Evolutionary conservation across 2,797 vertebrate genomes (phyloP), one percentile per base, ranked within the genome.

Genomic region (Poecilia picta): DNA sequence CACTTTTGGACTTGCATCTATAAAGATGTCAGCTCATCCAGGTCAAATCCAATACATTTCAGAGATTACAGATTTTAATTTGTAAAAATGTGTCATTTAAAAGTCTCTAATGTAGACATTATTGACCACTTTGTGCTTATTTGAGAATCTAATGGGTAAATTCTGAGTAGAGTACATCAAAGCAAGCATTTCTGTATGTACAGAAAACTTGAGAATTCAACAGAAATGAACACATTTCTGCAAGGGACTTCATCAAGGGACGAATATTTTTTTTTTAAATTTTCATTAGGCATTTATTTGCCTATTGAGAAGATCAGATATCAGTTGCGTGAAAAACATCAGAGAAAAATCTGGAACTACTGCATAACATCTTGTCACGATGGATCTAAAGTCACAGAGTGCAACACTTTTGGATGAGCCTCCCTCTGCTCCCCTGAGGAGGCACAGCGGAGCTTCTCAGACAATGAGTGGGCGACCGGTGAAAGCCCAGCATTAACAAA

Each of bases 401-500:
- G 55, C 75, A 79, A 74, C 84, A 59, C 78, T 77, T 90, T 82
- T 71, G 72, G 81, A 74, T 0, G 8, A 84, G 68, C 75, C 64
- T 87, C 39, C 75, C 47, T 8, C 41, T 71, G 25, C 25, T 71
- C 47, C 62, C 77, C 77, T 74, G 3, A 16, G 47, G 80, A 72
- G 77, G 80, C 10, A 5, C 51, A 83, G 7, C 64, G 83, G 74
- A 77, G 76, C 72, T 51, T 84, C 82, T 78, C 83, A 91, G 81
- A 84, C 85, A 85, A 79, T 6, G 82, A 85, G 81, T 87, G 84
- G 89, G 87, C 31, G 77, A 78, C 75, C 47, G 74, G 83, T 89
- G 81, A 90, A 89, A 89, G 66, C 83, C 79, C 86, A 46, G 47
- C 83, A 85, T 85, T 89, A 90, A 83, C 75, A 84, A 85, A 88